These are phyloP conservation scores for Tapirus indicus DNA, from an alignment of 2,797 vertebrate genomes.

Conservation along the genomic window DNA sequence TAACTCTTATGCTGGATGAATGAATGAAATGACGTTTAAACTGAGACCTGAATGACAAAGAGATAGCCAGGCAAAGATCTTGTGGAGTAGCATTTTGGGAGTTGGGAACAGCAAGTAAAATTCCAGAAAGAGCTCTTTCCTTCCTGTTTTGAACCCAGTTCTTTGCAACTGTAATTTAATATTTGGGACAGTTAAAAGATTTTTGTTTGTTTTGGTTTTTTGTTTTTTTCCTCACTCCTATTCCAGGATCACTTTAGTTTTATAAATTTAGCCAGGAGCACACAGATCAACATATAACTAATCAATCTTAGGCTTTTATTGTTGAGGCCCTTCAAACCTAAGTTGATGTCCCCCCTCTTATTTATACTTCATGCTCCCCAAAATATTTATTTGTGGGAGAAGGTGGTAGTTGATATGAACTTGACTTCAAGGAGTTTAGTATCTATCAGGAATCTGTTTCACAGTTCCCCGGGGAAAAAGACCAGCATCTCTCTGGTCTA, in stretches of 20 bases:
- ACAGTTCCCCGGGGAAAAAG: not conserved
- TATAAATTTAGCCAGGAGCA: slow-evolving; percentile 19
- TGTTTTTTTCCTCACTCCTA: not conserved
- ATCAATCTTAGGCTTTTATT: slow-evolving; percentile 9
- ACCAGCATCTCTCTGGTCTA: not conserved
- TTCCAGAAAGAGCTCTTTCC: not conserved
- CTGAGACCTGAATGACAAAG: slow-evolving; percentile 3
- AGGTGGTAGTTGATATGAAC: not conserved
- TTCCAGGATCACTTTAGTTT: slow-evolving; percentile 14
- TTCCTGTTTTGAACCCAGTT: slow-evolving; percentile 5
- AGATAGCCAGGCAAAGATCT: slow-evolving; percentile 34
- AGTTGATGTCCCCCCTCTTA: not conserved
- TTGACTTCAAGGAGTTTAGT: not conserved
- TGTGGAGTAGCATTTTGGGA: slow-evolving; percentile 6
- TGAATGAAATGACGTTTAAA: slow-evolving; percentile 13
- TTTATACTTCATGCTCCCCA: slow-evolving; percentile 11
- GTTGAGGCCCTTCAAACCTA: not conserved
- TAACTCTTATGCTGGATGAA: not conserved
- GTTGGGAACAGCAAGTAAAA: slow-evolving; percentile 32
- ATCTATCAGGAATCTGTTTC: not conserved
- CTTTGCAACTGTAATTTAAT: slow-evolving; percentile 33
- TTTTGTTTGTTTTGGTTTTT: not conserved
- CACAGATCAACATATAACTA: not conserved
- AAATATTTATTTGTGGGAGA: slow-evolving; percentile 22
- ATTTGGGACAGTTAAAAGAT: not conserved